phyloP scores from a whole-genome alignment of 2,113 vertebrate genomes.

The Brienomyrus longianalis region DNA sequence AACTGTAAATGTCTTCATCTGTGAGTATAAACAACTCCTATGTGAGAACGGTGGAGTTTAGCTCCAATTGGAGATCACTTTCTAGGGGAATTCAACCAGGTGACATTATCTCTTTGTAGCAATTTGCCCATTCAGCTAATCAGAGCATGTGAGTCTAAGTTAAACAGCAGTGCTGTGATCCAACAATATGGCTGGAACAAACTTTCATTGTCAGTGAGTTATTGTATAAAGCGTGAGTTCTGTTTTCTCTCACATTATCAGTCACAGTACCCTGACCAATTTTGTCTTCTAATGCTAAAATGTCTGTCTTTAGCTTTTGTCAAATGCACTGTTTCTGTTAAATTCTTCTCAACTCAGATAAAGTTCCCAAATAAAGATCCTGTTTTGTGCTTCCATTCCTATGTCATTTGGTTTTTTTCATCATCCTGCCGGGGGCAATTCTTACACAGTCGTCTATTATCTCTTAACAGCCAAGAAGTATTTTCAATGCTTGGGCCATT shows the following conservation, averaged over 20 bases:
- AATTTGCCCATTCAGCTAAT: constrained; percentile 3
- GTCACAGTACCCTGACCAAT: not conserved
- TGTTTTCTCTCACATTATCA: not conserved
- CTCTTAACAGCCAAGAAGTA: constrained; percentile 41
- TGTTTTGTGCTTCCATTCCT: not conserved
- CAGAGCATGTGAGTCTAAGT: not conserved
- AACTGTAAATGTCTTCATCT: not conserved
- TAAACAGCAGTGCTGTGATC: not conserved
- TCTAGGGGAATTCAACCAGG: not conserved
- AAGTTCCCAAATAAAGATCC: not conserved
- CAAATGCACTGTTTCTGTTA: not conserved
- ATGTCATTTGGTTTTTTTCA: not conserved
- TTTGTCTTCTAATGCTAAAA: not conserved
- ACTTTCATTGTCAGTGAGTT: not conserved
- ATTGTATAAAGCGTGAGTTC: not conserved
- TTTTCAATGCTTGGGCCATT: constrained; percentile 43
- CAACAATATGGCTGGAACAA: not conserved
- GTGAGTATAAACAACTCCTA: not conserved
- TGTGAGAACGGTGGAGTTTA: not conserved
- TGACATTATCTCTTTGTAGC: not conserved
- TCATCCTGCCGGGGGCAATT: not conserved
- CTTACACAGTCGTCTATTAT: constrained; percentile 31
- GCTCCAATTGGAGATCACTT: not conserved
- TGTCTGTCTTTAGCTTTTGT: not conserved
- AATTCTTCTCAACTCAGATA: not conserved